Base-by-base conservation (phyloP, 1,140 invertebrate species). In the Halictus rubicundus region DNA sequence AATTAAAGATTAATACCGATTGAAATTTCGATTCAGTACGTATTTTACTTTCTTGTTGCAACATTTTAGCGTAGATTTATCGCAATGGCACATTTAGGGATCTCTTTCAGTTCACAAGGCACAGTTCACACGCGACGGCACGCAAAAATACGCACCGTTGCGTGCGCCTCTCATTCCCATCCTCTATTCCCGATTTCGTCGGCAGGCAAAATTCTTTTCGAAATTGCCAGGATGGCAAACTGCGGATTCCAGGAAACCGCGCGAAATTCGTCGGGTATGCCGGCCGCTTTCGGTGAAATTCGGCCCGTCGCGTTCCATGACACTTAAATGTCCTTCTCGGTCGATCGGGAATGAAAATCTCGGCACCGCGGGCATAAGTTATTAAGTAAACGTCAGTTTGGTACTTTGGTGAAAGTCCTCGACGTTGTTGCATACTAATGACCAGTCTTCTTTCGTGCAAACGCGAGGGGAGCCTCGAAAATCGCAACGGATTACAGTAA, bases 241-340 rank as follows among this genome's bases (percentile, higher is more conserved):
- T 32, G 14, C 25, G 27, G 6, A 66, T 75, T 65, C 42, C 42
- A 52, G 14, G 63, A 21, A 27, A 5, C 32, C 42, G 39, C 12
- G 52, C 46, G n/a, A 76, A 68, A 68, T 23, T 23, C 16, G 9
- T 16, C 10, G 27, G 8, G 25, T 32, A 46, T 10, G 23, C 25
- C 14, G 70, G 25, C 10, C 16, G 54, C 19, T 52, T 25, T 25
- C 21, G 39, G 19, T 70, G 76, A 78, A 71, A 71, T 78, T 71
- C 23, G 42, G 32, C 27, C 23, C 19, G 66, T 78, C 46, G 46
- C 68, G 46, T 68, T 60, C 25, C 54, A 16, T 19, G 59, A 71
- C 68, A 23, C 42, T 52, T 71, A 71, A 78, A 78, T 63, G 59
- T 64, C 68, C 68, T 32, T 32, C 52, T 37, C 25, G 0, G 7